phyloP scores from a whole-genome alignment of 2,888 invertebrate species.

The Eupeodes luniger region DNA sequence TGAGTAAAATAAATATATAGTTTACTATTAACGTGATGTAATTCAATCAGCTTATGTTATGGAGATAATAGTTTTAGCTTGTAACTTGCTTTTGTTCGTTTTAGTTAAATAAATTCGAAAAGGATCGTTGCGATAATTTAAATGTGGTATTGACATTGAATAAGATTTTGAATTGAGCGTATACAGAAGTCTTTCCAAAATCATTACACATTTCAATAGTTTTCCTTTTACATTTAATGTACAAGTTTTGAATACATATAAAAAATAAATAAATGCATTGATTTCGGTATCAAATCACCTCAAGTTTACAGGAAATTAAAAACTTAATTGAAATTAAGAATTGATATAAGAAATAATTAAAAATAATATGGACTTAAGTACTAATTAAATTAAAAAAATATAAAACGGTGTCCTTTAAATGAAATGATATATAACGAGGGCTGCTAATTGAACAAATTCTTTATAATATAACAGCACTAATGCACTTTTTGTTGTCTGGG shows the following conservation, averaged over 20 bases:
- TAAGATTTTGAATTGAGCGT: neutral
- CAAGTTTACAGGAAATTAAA: neutral
- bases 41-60: neutral
- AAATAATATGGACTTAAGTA: neutral
- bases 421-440: neutral
- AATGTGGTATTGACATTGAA: neutral
- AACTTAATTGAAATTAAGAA: neutral
- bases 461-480: neutral
- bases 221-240: neutral
- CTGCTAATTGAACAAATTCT: neutral
- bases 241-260: neutral
- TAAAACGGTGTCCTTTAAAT: neutral
- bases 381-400: neutral
- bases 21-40: neutral
- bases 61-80: neutral
- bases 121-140: neutral
- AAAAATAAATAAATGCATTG: neutral
- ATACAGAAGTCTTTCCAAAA: neutral
- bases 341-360: neutral
- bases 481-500: conserved; percentile 4
- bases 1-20: neutral
- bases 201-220: neutral
- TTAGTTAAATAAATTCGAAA: neutral
- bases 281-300: neutral
- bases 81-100: too few species aligned